phyloP scores from a whole-genome alignment of 2,797 vertebrate species.

The Vireo griseus region DNA sequence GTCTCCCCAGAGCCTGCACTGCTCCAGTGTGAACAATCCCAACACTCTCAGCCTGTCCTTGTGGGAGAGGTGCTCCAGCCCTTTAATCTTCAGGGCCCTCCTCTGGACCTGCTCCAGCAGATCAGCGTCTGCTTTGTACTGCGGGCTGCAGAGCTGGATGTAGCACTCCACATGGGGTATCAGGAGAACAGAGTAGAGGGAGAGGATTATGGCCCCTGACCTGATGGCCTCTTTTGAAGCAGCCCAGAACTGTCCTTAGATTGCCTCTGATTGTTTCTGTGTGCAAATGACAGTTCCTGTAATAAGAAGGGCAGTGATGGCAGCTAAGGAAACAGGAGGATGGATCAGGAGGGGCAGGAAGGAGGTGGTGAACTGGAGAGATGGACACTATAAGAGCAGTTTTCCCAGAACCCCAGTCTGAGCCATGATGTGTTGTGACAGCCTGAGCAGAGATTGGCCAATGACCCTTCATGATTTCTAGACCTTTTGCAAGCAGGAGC shows the following conservation, averaged over 20 bases:
- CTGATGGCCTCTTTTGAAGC: neutral
- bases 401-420: neutral
- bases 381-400: neutral
- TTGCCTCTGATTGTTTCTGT: neutral
- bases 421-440: neutral
- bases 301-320: neutral
- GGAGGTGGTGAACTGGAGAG: neutral
- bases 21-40: neutral
- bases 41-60: neutral
- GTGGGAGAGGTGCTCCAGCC: neutral
- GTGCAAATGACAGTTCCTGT: neutral
- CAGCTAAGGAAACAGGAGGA: neutral
- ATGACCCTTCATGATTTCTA: neutral
- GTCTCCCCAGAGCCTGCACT: neutral
- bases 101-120: neutral
- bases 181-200: fast-evolving
- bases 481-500: neutral
- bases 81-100: neutral
- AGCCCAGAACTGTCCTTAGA: neutral
- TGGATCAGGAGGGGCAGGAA: neutral
- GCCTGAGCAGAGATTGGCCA: neutral
- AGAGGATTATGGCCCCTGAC: neutral
- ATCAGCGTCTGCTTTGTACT: neutral
- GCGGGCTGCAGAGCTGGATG: neutral
- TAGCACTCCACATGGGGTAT: neutral